Evolutionary conservation across 30 jellyfish, hydroid and myxozoan species (phyloP).

Genomic region (Morbakka virulenta): DNA sequence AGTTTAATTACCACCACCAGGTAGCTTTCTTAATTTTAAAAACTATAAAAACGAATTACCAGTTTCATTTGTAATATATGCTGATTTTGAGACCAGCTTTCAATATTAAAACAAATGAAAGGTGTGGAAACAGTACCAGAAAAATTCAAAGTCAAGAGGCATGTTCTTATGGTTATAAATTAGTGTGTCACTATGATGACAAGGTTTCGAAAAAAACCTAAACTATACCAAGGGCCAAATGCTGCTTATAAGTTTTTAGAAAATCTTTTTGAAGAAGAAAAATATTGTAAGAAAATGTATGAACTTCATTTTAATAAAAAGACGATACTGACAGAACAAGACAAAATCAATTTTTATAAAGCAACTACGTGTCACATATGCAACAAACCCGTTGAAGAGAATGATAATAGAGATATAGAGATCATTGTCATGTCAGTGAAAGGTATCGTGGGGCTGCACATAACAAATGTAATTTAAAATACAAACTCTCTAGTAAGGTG

Average conservation of each 20-base stretch:
- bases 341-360: slow-evolving; percentile 2
- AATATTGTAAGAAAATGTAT: slow-evolving; percentile 6
- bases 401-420: slow-evolving; percentile 33
- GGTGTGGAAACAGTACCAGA: neutral
- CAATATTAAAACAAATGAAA: slow-evolving; percentile 6
- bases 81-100: slow-evolving; percentile 49
- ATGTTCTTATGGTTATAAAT: slow-evolving; percentile 29
- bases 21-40: neutral
- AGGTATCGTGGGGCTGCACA: slow-evolving; percentile 53
- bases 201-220: neutral
- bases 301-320: neutral
- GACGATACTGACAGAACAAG: slow-evolving; percentile 1
- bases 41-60: no score
- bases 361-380: slow-evolving; percentile 23
- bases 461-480: no score
- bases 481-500: slow-evolving; percentile 23
- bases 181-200: slow-evolving; percentile 14
- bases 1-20: slow-evolving; percentile 14
- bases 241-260: slow-evolving; percentile 27
- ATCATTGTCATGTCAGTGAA: slow-evolving; percentile 49
- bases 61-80: slow-evolving; percentile 40
- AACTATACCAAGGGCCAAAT: slow-evolving; percentile 33
- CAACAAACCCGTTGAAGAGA: no score
- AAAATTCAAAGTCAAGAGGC: slow-evolving; percentile 15
- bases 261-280: slow-evolving; percentile 13